phyloP scores from a whole-genome alignment of 2,888 invertebrate species.

The Megaustenia siamemsis region DNA sequence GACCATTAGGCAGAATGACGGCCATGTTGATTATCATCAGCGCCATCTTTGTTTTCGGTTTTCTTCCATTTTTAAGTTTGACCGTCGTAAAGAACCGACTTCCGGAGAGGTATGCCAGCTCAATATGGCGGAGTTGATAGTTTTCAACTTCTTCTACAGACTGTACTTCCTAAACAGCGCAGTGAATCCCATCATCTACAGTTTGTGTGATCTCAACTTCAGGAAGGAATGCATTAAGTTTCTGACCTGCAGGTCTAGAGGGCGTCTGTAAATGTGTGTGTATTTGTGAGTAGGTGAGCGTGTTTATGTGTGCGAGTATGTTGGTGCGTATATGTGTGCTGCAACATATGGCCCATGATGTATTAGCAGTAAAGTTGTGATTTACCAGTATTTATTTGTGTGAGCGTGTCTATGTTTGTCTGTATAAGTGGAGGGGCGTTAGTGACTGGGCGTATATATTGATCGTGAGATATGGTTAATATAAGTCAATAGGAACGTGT shows the following conservation, averaged over 20 bases:
- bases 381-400: too few relatives aligned
- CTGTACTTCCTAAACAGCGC: constrained; percentile 54
- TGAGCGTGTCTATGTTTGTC: too few relatives aligned
- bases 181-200: constrained; percentile 54
- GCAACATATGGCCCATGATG: too few relatives aligned
- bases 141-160: constrained; percentile 54
- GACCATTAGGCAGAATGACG: constrained; percentile 39
- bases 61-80: constrained; percentile 40
- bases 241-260: background rate
- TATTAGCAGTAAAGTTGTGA: too few relatives aligned
- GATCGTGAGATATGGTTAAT: too few relatives aligned
- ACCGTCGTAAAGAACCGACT: background rate
- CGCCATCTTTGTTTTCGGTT: constrained; percentile 36
- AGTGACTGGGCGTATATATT: too few relatives aligned
- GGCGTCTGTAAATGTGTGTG: background rate
- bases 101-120: background rate
- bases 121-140: background rate
- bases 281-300: background rate
- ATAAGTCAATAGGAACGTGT: too few relatives aligned
- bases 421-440: too few relatives aligned
- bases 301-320: background rate
- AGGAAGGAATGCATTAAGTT: constrained; percentile 34
- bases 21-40: constrained; percentile 48
- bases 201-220: constrained; percentile 47
- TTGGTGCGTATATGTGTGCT: background rate